These are phyloP conservation scores for Theristicus caerulescens DNA, from an alignment of 2,113 vertebrate species.

Conservation along the genomic window DNA sequence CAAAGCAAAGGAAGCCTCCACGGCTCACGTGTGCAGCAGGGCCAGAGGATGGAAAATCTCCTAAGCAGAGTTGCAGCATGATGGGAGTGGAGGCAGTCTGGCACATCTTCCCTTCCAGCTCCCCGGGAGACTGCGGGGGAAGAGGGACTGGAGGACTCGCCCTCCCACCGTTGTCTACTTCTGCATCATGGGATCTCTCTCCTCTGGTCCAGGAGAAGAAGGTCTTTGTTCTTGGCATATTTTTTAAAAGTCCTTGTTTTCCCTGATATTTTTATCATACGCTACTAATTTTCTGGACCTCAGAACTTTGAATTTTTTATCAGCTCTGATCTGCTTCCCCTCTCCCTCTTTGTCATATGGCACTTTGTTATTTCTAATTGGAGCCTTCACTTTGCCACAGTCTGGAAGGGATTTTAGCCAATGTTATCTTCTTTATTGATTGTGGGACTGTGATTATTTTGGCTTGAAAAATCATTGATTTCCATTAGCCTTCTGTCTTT, in stretches of 20 bases:
- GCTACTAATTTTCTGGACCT: not conserved
- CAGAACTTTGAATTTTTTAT: not conserved
- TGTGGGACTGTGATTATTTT: not conserved
- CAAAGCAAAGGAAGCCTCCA: not conserved
- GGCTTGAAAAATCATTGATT: not conserved
- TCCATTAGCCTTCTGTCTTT: conserved; percentile 32
- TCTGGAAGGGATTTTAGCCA: conserved; percentile 18
- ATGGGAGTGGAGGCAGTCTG: not conserved
- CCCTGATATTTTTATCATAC: not conserved
- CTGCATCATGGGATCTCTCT: not conserved
- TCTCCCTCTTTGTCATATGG: not conserved
- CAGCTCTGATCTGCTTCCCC: not conserved
- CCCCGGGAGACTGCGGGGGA: fast-evolving
- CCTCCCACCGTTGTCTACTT: not conserved
- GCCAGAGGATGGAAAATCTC: not conserved
- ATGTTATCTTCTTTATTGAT: conserved; percentile 7
- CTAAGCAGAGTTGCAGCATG: not conserved
- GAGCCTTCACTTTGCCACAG: not conserved
- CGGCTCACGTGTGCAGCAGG: not conserved
- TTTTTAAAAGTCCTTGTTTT: not conserved
- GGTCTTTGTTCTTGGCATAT: not conserved
- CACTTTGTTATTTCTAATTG: not conserved
- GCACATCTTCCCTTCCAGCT: not conserved
- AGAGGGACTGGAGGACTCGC: not conserved
- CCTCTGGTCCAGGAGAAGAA: not conserved